These are phyloP conservation scores for Tachysurus vachellii DNA, from an alignment of 2,113 vertebrate species.

Conservation along the genomic window DNA sequence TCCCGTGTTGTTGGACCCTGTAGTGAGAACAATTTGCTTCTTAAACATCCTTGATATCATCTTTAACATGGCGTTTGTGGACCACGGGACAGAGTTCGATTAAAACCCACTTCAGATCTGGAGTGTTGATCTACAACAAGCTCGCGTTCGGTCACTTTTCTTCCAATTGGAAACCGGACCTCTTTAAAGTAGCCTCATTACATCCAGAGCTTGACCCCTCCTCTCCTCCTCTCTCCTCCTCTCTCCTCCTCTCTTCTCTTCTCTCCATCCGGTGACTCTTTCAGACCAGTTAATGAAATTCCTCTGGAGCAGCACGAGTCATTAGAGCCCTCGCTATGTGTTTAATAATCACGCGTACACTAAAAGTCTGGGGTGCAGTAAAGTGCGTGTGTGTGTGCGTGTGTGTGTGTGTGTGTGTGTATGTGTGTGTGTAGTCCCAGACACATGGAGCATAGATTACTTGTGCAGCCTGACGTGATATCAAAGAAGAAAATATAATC, in stretches of 20 bases:
- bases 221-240: not conserved
- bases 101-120: constrained; percentile 75
- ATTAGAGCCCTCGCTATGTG: constrained; percentile 38
- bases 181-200: constrained; percentile 60
- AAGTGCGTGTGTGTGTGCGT: not conserved
- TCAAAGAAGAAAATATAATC: not conserved
- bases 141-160: constrained; percentile 79
- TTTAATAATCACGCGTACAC: constrained; percentile 45
- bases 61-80: constrained; percentile 77
- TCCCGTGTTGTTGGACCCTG: constrained; percentile 75
- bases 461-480: not conserved
- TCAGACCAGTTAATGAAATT: constrained; percentile 42
- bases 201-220: constrained; percentile 16
- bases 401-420: not conserved
- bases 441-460: not conserved
- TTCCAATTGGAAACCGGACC: constrained; percentile 60
- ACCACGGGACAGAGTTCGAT: constrained; percentile 63
- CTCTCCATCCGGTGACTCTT: constrained; percentile 17
- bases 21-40: constrained; percentile 76
- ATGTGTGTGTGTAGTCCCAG: not conserved
- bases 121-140: constrained; percentile 68
- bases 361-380: not conserved
- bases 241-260: not conserved
- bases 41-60: constrained; percentile 81
- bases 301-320: constrained; percentile 59